Evolutionary conservation across 2,888 invertebrate genomes (phyloP).

Genomic region (Hyposoter dolosus): DNA sequence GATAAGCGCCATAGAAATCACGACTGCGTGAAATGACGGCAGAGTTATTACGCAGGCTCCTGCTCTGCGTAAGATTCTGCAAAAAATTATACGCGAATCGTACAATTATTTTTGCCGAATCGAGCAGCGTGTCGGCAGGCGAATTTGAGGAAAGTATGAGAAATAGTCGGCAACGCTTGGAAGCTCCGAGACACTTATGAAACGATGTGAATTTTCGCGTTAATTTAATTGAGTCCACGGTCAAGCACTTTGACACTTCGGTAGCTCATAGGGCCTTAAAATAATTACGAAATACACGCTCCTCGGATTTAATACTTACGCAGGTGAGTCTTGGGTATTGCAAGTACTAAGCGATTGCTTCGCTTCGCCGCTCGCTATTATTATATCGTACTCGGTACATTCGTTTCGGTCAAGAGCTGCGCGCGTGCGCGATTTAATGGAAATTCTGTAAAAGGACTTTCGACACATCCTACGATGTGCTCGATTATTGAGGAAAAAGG

Average conservation of each 20-base stretch:
- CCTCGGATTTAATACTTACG: slow-evolving; percentile 25
- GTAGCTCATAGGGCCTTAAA: slow-evolving; percentile 29
- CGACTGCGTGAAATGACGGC: background rate
- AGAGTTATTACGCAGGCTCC: background rate
- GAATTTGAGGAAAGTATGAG: slow-evolving; percentile 5
- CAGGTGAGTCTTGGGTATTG: background rate
- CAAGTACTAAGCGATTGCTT: slow-evolving; percentile 38
- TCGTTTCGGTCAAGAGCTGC: slow-evolving; percentile 55
- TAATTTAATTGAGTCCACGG: slow-evolving; percentile 75
- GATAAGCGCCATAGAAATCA: background rate
- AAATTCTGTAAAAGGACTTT: slow-evolving; percentile 66
- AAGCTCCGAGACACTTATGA: slow-evolving; percentile 6
- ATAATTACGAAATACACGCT: slow-evolving; percentile 59
- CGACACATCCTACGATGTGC: slow-evolving; percentile 71
- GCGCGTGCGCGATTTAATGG: slow-evolving; percentile 64
- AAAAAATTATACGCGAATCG: slow-evolving; percentile 3
- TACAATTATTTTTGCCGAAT: slow-evolving; percentile 14
- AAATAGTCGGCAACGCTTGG: background rate
- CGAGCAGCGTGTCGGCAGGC: background rate
- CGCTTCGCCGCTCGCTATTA: slow-evolving; percentile 62
- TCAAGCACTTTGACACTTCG: slow-evolving; percentile 70
- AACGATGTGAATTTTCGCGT: slow-evolving; percentile 61
- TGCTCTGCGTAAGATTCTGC: background rate
- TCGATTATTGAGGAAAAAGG: slow-evolving; percentile 71
- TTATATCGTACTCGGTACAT: slow-evolving; percentile 57